Conservation (phyloP, 2,113 vertebrate species). For the Chlamydotis undulata region DNA sequence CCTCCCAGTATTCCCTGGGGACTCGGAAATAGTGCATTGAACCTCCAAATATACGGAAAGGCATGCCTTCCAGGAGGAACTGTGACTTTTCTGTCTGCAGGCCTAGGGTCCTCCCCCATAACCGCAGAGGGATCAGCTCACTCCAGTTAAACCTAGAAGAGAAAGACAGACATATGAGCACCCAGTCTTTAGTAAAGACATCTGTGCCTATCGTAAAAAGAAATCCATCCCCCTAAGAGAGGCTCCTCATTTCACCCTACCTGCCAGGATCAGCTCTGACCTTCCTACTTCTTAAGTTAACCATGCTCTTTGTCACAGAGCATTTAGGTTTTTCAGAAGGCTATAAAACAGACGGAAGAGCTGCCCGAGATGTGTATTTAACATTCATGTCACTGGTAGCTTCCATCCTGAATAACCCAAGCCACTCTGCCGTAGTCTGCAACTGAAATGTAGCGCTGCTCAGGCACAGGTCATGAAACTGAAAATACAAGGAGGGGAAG, state of each 20-base stretch:
- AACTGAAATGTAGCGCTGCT: neutral
- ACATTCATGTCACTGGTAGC: neutral
- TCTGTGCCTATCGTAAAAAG: too few species aligned
- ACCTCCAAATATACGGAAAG: slow-evolving; percentile 83
- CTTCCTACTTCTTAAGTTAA: neutral
- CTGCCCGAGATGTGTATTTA: neutral
- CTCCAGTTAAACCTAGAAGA: slow-evolving; percentile 63
- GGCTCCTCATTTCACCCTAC: neutral
- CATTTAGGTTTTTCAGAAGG: neutral
- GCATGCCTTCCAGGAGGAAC: slow-evolving; percentile 79
- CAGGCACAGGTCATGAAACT: neutral
- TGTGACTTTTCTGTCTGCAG: slow-evolving; percentile 75
- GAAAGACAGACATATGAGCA: neutral
- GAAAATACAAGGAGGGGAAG: neutral
- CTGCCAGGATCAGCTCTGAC: neutral
- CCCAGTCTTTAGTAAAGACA: too few species aligned
- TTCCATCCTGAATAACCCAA: neutral
- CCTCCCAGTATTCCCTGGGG: slow-evolving; percentile 89
- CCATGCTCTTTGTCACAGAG: neutral
- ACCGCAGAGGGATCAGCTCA: slow-evolving; percentile 17
- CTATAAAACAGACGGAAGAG: neutral
- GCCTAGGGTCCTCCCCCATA: slow-evolving; percentile 69
- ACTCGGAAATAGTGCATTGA: slow-evolving; percentile 91
- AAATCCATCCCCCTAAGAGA: neutral
- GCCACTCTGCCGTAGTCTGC: neutral